Evolutionary conservation across 2,888 invertebrate genomes (phyloP).

Genomic region (Microdon myrmicae): DNA sequence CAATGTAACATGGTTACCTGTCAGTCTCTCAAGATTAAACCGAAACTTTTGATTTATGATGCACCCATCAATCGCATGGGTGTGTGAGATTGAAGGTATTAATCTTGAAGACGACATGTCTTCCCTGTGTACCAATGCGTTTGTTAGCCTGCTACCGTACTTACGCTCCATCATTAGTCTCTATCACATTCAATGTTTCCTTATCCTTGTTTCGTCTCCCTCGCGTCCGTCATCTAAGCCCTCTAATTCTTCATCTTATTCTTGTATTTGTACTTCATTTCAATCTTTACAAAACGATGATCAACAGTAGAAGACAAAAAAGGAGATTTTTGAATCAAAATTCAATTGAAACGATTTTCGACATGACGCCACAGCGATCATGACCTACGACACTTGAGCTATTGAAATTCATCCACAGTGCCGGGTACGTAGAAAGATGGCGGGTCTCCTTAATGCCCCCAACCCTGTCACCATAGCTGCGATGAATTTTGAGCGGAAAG

Average conservation of each 20-base stretch:
- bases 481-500: constrained; percentile 36
- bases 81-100: constrained; percentile 32
- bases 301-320: too few relatives aligned
- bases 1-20: constrained; percentile 44
- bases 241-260: too few relatives aligned
- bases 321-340: constrained; percentile 24
- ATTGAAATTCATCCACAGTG: constrained; percentile 49
- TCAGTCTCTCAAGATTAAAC: constrained; percentile 30
- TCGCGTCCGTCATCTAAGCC: too few relatives aligned
- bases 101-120: constrained; percentile 26
- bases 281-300: too few relatives aligned
- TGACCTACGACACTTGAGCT: constrained; percentile 41
- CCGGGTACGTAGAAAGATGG: constrained; percentile 41
- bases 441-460: constrained; percentile 24
- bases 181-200: background rate
- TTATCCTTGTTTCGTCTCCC: too few relatives aligned
- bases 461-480: constrained; percentile 5
- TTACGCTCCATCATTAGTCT: constrained; percentile 17
- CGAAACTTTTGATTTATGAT: constrained; percentile 42
- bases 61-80: constrained; percentile 10
- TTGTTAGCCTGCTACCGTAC: constrained; percentile 29
- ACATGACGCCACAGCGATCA: constrained; percentile 26
- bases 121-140: constrained; percentile 15
- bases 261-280: too few relatives aligned
- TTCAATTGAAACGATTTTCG: constrained; percentile 32